Evolutionary conservation across 2,888 invertebrate species (phyloP).

Genomic region (Linnaemya tessellans): DNA sequence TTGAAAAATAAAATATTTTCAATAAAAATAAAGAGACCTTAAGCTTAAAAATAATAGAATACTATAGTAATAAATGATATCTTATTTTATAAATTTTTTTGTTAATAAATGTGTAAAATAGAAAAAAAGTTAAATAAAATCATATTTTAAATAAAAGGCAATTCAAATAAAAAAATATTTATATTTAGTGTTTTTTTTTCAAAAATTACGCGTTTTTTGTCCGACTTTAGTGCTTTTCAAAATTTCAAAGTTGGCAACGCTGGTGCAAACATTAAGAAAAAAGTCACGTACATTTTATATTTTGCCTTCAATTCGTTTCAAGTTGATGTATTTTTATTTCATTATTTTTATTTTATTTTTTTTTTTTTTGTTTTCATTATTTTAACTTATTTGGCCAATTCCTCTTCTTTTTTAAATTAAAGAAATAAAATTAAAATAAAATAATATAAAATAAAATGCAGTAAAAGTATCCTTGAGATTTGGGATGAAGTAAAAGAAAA

Average conservation of each 20-base stretch:
- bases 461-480: constrained; percentile 31
- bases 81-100: no score
- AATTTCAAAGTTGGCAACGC: not conserved
- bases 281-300: constrained; percentile 27
- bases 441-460: constrained; percentile 9
- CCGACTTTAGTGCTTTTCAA: no score
- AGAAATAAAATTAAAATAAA: constrained; percentile 4
- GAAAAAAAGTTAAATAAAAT: no score
- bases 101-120: no score
- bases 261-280: not conserved
- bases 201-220: no score
- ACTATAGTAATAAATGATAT: no score
- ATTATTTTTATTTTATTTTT: not conserved
- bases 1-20: no score
- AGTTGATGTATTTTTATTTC: constrained; percentile 15
- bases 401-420: not conserved
- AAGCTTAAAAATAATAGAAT: no score
- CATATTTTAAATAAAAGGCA: no score
- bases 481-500: not conserved
- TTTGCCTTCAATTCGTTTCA: constrained; percentile 24
- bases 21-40: not conserved
- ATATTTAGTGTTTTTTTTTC: no score
- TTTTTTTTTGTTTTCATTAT: not conserved
- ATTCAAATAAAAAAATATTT: no score
- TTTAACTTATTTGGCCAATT: constrained; percentile 38